Percentiles rank a stretch among this genome's conserved stretches.
These are phyloP conservation scores for Capromys pilorides DNA, from an alignment of 2,797 vertebrate species.

Conservation along the genomic window DNA sequence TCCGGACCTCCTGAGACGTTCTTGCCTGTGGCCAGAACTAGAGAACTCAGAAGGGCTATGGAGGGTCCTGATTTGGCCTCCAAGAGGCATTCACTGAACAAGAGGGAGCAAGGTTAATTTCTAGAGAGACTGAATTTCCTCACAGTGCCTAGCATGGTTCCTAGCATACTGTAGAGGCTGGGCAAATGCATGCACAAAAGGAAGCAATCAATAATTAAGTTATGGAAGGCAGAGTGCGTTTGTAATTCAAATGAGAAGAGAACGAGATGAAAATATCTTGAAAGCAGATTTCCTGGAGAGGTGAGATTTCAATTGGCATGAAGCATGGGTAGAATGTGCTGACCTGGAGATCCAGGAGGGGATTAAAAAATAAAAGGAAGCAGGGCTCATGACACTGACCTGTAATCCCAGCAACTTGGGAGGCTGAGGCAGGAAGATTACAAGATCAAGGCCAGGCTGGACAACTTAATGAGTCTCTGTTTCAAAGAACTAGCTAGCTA, in stretches of 20 bases:
- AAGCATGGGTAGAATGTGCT: background rate
- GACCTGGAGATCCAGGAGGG: background rate
- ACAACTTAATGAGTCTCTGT: background rate
- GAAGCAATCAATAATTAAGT: background rate
- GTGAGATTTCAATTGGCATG: background rate
- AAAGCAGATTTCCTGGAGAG: background rate
- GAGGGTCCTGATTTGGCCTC: background rate
- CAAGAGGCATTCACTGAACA: background rate
- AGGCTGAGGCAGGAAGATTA: background rate
- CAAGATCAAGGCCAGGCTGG: background rate
- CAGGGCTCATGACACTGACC: background rate
- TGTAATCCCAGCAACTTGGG: background rate
- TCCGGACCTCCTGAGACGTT: background rate
- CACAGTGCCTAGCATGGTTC: rapidly evolving
- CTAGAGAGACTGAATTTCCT: background rate
- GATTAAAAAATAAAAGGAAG: background rate
- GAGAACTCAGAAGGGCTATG: background rate
- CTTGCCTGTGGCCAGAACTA: background rate
- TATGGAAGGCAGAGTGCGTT: background rate
- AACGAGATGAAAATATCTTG: background rate
- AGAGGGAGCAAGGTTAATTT: background rate
- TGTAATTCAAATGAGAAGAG: conserved; percentile 11
- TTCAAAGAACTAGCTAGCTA: background rate
- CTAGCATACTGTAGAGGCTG: background rate
- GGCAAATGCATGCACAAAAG: background rate